These are phyloP conservation scores for Ochlodes sylvanus DNA, from an alignment of 2,888 invertebrate species.

Conservation along the genomic window DNA sequence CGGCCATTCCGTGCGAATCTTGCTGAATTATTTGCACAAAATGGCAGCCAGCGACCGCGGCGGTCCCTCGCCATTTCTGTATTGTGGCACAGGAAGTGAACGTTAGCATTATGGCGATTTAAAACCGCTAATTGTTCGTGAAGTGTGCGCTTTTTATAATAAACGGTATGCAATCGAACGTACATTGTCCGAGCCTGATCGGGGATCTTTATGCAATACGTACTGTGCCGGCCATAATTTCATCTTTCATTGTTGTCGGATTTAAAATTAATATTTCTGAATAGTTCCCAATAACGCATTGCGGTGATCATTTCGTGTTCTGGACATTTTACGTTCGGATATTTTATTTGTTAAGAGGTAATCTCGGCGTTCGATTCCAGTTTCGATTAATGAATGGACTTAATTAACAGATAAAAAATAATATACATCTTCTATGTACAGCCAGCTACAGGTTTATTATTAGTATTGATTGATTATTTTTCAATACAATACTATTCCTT, in stretches of 20 bases:
- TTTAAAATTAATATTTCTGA: slow-evolving; percentile 29
- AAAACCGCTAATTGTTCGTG: slow-evolving; percentile 70
- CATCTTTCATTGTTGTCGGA: slow-evolving; percentile 32
- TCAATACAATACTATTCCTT: no score
- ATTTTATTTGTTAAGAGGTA: slow-evolving; percentile 2
- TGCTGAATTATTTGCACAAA: slow-evolving; percentile 76
- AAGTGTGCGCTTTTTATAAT: slow-evolving; percentile 46
- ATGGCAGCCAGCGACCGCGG: slow-evolving; percentile 58
- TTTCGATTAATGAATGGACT: neutral
- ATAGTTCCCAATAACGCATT: slow-evolving; percentile 26
- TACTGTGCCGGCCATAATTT: slow-evolving; percentile 27
- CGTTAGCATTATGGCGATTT: slow-evolving; percentile 59
- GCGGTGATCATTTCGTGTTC: slow-evolving; percentile 25
- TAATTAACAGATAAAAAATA: no score
- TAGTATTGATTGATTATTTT: no score
- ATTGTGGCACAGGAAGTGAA: slow-evolving; percentile 57
- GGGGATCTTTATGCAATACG: slow-evolving; percentile 30
- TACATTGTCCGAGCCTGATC: slow-evolving; percentile 28
- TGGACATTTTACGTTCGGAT: slow-evolving; percentile 4
- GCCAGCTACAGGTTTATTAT: no score
- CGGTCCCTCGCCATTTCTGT: slow-evolving; percentile 58
- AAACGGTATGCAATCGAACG: slow-evolving; percentile 27
- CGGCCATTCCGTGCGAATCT: slow-evolving; percentile 75
- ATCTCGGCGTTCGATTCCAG: neutral
- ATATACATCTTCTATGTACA: no score